A percentile compares a stretch with the other conserved stretches of the same genome.
These are phyloP conservation scores for Cylindroiulus punctatus DNA, from an alignment of 2,888 invertebrate genomes.

Conservation along the genomic window DNA sequence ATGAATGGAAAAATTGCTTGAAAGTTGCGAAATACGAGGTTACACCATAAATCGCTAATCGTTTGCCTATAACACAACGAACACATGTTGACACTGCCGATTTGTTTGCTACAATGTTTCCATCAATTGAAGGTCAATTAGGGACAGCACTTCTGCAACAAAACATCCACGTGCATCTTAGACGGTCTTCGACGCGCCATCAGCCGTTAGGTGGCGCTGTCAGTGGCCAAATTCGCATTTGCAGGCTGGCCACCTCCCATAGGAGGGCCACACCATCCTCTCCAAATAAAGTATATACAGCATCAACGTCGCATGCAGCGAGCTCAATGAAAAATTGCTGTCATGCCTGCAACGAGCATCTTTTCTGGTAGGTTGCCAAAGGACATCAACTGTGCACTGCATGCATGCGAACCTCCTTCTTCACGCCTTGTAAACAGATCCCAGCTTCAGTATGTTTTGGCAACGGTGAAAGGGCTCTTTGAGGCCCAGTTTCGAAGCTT, in stretches of 20 bases:
- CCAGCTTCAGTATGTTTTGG: background rate
- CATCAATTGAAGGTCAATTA: too few species aligned
- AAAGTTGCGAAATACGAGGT: too few species aligned
- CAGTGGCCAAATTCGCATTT: background rate
- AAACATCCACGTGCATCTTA: too few species aligned
- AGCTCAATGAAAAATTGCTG: conserved; percentile 32
- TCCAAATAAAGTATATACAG: background rate
- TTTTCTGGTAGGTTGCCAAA: conserved; percentile 26
- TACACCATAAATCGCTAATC: too few species aligned
- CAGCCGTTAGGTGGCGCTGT: background rate
- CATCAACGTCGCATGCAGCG: conserved; percentile 22
- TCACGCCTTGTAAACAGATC: conserved; percentile 17
- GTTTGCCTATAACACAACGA: too few species aligned
- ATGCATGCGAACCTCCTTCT: background rate
- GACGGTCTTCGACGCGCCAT: too few species aligned
- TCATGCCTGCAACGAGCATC: conserved; percentile 8
- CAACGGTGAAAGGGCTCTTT: background rate
- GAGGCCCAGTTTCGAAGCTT: background rate
- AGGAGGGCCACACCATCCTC: background rate
- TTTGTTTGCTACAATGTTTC: too few species aligned
- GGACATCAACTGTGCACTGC: background rate
- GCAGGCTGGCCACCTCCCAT: conserved; percentile 13
- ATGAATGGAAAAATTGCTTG: too few species aligned
- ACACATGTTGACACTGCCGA: too few species aligned
- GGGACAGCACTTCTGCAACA: too few species aligned